Evolutionary conservation across 2,888 invertebrate genomes (phyloP).

Genomic region (Cheilosia soror): DNA sequence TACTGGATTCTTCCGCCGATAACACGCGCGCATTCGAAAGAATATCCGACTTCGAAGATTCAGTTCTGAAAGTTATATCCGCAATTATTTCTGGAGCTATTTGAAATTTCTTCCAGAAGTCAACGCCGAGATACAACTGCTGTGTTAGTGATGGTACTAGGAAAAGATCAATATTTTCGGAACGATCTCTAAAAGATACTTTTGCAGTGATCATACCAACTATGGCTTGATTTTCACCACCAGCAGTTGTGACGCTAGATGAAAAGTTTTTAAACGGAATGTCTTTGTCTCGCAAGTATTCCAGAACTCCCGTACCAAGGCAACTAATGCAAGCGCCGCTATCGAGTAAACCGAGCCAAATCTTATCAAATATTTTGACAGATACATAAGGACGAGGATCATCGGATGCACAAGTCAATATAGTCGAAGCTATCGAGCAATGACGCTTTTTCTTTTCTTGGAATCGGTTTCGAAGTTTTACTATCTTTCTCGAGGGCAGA

Average conservation of each 20-base stretch:
- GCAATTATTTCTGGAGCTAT: conserved; percentile 2
- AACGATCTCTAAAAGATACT: background rate
- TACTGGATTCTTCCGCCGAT: background rate
- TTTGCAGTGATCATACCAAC: background rate
- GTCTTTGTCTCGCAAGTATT: background rate
- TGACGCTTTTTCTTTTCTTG: conserved; percentile 1
- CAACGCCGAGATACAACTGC: background rate
- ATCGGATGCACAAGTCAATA: background rate
- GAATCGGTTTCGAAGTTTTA: background rate
- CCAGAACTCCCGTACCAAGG: background rate
- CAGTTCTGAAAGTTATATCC: background rate
- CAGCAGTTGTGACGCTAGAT: background rate
- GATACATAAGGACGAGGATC: background rate
- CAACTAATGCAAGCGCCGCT: background rate
- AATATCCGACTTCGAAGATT: background rate
- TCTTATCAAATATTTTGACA: background rate
- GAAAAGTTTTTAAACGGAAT: background rate
- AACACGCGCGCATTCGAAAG: background rate
- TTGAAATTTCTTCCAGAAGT: conserved; percentile 23
- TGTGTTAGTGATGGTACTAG: background rate
- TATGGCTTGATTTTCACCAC: background rate
- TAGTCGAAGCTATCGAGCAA: conserved; percentile 9
- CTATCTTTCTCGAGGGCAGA: background rate
- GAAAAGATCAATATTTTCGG: background rate
- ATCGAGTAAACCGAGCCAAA: background rate